These are phyloP conservation scores for Archips crataeganus DNA, from an alignment of 2,888 invertebrate genomes.

Conservation along the genomic window DNA sequence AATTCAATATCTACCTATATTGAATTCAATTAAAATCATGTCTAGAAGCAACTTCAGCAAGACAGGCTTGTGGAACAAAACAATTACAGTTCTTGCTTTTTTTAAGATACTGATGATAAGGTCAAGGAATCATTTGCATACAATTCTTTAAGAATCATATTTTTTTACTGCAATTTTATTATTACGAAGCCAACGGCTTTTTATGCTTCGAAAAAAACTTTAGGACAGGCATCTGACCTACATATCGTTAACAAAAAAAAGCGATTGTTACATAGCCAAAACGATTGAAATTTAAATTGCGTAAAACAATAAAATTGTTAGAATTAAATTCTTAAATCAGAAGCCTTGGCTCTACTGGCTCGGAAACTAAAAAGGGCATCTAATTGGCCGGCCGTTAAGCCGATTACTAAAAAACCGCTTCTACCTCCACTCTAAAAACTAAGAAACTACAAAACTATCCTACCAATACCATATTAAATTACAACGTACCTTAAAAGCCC, in stretches of 20 bases:
- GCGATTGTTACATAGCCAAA: background rate
- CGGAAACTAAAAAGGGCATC: conserved; percentile 34
- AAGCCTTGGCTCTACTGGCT: background rate
- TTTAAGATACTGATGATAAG: no score
- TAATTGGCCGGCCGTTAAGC: conserved; percentile 36
- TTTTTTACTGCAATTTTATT: background rate
- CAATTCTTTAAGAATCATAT: background rate
- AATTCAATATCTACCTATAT: no score
- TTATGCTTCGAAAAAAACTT: background rate
- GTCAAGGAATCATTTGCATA: background rate
- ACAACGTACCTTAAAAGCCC: conserved; percentile 65
- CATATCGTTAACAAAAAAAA: background rate
- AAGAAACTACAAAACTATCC: conserved; percentile 46
- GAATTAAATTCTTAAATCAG: background rate
- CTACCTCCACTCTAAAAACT: conserved; percentile 18
- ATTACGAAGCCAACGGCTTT: background rate
- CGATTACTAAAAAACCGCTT: conserved; percentile 37
- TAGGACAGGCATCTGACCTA: background rate
- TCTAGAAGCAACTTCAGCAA: no score
- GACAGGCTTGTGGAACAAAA: no score
- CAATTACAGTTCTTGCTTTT: no score
- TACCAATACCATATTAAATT: conserved; percentile 47
- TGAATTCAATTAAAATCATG: no score
- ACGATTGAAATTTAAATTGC: background rate
- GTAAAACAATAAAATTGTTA: background rate